Evolutionary conservation across 2,888 invertebrate species (phyloP).

Genomic region (Scaptodrosophila latifasciaeformis): DNA sequence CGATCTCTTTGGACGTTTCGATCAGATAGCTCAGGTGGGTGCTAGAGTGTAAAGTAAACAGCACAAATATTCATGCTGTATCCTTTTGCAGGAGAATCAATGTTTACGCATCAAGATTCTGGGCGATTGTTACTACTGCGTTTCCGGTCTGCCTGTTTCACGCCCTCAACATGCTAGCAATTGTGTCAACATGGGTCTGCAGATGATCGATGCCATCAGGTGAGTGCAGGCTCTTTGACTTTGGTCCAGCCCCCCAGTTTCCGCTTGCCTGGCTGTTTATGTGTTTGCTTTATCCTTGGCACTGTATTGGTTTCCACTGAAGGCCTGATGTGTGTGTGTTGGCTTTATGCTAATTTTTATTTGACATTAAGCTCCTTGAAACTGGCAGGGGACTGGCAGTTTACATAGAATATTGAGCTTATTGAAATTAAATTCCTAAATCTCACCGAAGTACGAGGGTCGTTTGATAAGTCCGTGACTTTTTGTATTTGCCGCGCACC

Average conservation of each 20-base stretch:
- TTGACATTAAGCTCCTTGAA: too few species aligned
- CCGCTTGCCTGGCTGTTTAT: not conserved
- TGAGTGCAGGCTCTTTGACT: slow-evolving; percentile 73
- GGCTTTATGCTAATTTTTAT: too few species aligned
- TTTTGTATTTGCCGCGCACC: too few species aligned
- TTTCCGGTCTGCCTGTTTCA: slow-evolving; percentile 93
- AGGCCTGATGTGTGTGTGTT: too few species aligned
- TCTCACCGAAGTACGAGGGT: too few species aligned
- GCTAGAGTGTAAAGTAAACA: not conserved
- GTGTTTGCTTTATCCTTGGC: not conserved
- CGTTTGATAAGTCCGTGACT: too few species aligned
- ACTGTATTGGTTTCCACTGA: too few species aligned
- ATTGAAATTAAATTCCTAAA: too few species aligned
- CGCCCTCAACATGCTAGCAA: slow-evolving; percentile 95
- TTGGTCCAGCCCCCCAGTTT: too few species aligned
- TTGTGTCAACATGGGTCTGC: slow-evolving; percentile 96
- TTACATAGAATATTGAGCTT: too few species aligned
- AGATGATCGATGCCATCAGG: slow-evolving; percentile 97
- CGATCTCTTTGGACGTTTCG: slow-evolving; percentile 96
- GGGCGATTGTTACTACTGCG: slow-evolving; percentile 97
- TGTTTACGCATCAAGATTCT: slow-evolving; percentile 97
- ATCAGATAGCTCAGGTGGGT: slow-evolving; percentile 95
- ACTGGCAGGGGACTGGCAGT: too few species aligned
- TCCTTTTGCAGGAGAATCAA: slow-evolving; percentile 86
- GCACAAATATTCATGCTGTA: slow-evolving; percentile 11